Evolutionary conservation across 1,140 invertebrate species (phyloP), one percentile per base, ranked within the genome.

Genomic region (Drosophila funebris): DNA sequence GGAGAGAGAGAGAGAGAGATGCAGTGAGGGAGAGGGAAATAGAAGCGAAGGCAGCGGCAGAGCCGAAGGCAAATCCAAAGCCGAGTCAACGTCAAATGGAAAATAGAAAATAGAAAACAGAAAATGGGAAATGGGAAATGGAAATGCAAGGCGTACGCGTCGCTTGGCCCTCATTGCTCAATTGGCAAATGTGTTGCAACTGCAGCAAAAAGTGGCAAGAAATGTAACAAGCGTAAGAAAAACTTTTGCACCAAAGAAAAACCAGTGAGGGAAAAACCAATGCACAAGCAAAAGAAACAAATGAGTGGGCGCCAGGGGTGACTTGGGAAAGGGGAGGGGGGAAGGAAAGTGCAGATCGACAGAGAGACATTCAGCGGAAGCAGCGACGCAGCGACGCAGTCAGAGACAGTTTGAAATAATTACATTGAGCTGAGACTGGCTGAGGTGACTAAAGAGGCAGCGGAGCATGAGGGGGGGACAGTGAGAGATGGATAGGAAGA

Each of bases 331-430:
- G 8, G 54, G 14, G 18, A 3, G 27, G 1, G 39, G 11, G 5
- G 9, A 52, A 48, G 72, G 33, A 41, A 5, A 16, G 20, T n/a
- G 8, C 24, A 52, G 24, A 9, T 9, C 16, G 33, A 18, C 3
- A 22, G 29, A 66, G 48, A 76, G 71, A 57, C 76, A 66, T 24
- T 63, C 74, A 71, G 72, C 82, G 82, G 82, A 84, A 84, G 76
- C 77, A 84, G 69, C 43, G 16, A 31, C 20, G 76, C 77, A 84
- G 69, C 43, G 16, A 31, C 20, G 48, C 44, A 56, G 43, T 27
- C 67, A 60, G 69, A 81, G 82, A 85, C 81, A 85, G 81, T 85
- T 85, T 87, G 78, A 85, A 85, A 85, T 85, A 85, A 85, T 85
- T 85, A 85, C 82, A 72, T 78, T 81, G 78, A 69, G 61, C 73